These are phyloP conservation scores for Triplophysa rosa DNA, from an alignment of 2,113 vertebrate genomes.

Conservation along the genomic window DNA sequence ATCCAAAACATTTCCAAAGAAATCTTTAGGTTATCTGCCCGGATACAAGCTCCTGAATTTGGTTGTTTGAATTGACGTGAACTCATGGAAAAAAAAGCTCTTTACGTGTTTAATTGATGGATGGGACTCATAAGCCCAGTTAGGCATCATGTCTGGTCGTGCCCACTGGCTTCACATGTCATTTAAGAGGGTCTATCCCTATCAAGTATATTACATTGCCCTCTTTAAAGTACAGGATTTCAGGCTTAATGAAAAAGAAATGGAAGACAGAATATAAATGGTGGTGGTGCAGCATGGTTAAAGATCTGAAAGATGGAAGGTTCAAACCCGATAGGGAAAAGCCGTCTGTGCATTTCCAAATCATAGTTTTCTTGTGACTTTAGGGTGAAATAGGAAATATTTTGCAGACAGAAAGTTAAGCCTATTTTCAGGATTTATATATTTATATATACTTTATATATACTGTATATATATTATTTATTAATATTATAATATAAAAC, in stretches of 20 bases:
- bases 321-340: too few species aligned
- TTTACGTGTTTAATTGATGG: conserved; percentile 25
- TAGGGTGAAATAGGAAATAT: background rate
- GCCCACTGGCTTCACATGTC: conserved; percentile 1
- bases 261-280: background rate
- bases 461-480: too few species aligned
- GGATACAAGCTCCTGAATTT: conserved; percentile 4
- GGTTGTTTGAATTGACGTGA: background rate
- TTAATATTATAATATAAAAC: too few species aligned
- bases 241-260: conserved; percentile 18
- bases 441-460: too few species aligned
- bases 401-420: background rate
- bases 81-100: background rate
- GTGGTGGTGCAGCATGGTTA: background rate
- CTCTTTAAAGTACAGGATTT: conserved; percentile 34
- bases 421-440: background rate
- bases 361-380: background rate
- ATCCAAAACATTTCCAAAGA: background rate
- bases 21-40: background rate
- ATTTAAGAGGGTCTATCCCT: conserved; percentile 4
- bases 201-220: conserved; percentile 11
- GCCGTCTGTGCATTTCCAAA: background rate
- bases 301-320: background rate
- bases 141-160: conserved; percentile 17
- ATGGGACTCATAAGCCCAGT: background rate